Conservation (phyloP, 1,140 invertebrate genomes). For the Tyrophagus putrescentiae region DNA sequence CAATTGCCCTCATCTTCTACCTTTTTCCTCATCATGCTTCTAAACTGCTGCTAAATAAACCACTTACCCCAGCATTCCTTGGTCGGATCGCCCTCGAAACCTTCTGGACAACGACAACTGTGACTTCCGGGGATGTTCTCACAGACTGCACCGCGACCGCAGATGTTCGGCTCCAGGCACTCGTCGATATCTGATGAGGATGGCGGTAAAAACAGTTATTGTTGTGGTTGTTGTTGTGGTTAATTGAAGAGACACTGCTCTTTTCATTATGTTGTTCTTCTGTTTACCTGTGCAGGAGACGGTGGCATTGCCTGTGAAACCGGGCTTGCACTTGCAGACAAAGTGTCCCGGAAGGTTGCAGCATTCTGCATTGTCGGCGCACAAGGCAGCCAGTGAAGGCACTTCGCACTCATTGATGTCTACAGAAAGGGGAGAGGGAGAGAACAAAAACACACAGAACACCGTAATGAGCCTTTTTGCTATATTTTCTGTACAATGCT, state of each 20-base stretch:
- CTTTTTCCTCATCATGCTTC: not conserved
- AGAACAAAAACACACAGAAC: no score
- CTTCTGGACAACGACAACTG: slow-evolving; percentile 55
- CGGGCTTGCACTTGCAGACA: slow-evolving; percentile 78
- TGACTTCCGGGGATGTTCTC: slow-evolving; percentile 58
- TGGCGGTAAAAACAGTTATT: slow-evolving; percentile 51
- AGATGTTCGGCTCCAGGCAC: slow-evolving; percentile 35
- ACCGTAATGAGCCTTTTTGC: no score
- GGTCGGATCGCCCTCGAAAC: slow-evolving; percentile 71
- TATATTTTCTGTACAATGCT: no score
- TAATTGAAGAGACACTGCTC: not conserved
- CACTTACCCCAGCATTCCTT: slow-evolving; percentile 39
- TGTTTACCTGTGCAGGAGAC: slow-evolving; percentile 28
- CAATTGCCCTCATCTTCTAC: not conserved
- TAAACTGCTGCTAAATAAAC: not conserved
- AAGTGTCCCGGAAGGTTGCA: slow-evolving; percentile 85
- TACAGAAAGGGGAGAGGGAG: no score
- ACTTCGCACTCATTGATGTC: slow-evolving; percentile 87
- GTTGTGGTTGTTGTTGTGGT: not conserved
- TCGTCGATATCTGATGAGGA: slow-evolving; percentile 46
- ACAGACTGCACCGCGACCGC: slow-evolving; percentile 38
- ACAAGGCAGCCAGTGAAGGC: slow-evolving; percentile 57
- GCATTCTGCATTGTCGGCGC: slow-evolving; percentile 79
- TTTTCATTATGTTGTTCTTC: no score
- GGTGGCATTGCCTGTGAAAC: slow-evolving; percentile 41